Conservation (phyloP, 2,888 invertebrate genomes). For the Chelonus formosanus region DNA sequence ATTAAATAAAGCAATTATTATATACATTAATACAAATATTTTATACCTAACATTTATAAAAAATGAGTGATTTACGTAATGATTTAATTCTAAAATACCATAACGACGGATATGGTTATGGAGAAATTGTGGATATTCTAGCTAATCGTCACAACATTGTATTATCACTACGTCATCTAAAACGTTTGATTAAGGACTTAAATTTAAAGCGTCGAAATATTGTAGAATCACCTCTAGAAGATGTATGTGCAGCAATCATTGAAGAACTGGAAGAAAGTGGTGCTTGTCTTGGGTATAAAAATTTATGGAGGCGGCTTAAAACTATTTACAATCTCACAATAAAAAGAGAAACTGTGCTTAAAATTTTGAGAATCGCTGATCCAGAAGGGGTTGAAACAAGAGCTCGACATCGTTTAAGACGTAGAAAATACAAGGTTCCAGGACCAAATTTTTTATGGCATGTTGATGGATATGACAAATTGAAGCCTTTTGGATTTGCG, state of each 20-base stretch:
- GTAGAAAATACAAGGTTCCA: conserved; percentile 28
- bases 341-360: conserved; percentile 10
- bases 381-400: conserved; percentile 17
- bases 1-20: too few species aligned
- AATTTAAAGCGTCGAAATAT: conserved; percentile 12
- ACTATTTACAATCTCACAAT: neutral
- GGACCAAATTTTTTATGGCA: conserved; percentile 39
- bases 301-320: conserved; percentile 18
- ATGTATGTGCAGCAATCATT: conserved; percentile 18
- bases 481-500: conserved; percentile 36
- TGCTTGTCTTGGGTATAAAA: conserved; percentile 28
- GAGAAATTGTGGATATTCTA: conserved; percentile 5
- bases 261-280: conserved; percentile 26
- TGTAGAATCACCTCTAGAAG: neutral
- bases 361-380: conserved; percentile 23
- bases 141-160: conserved; percentile 11
- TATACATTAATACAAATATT: too few species aligned
- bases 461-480: conserved; percentile 37
- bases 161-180: conserved; percentile 13
- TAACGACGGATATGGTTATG: neutral
- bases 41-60: too few species aligned
- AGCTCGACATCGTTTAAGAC: conserved; percentile 3
- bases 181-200: conserved; percentile 16
- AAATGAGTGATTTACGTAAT: too few species aligned
- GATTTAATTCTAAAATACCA: too few species aligned